Conservation (phyloP, 2,113 vertebrate species). For the Lampris megalopsis region DNA sequence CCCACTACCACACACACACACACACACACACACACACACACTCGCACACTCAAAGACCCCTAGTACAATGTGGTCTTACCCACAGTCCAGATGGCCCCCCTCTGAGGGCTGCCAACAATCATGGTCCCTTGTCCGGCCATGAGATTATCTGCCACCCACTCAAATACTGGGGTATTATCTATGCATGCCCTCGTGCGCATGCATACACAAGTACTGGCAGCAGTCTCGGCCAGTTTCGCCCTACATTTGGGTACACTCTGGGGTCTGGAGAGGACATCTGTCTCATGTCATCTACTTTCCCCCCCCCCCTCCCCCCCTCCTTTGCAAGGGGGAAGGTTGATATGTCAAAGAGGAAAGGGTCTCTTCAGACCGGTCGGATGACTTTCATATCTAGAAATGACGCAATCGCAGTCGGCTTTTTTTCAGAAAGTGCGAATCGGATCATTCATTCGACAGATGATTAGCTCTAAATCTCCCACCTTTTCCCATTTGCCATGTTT, state of each 20-base stretch:
- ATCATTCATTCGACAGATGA: no score
- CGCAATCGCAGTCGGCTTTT: neutral
- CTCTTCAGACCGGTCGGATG: neutral
- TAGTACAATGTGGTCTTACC: constrained; percentile 36
- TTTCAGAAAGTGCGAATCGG: no score
- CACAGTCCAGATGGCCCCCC: constrained; percentile 50
- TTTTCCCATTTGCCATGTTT: no score
- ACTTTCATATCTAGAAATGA: neutral
- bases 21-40: neutral
- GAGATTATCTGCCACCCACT: constrained; percentile 50
- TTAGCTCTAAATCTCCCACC: no score
- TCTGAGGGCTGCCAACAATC: constrained; percentile 37
- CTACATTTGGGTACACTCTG: constrained; percentile 9
- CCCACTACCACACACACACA: constrained; percentile 22
- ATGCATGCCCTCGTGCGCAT: constrained; percentile 20
- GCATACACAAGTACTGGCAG: neutral
- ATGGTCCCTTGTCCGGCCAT: constrained; percentile 44
- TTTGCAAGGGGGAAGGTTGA: no score
- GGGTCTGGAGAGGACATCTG: neutral
- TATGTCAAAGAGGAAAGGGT: constrained; percentile 4
- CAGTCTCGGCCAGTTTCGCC: constrained; percentile 10
- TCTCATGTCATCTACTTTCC: neutral
- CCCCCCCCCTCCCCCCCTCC: no score
- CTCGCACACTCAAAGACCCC: constrained; percentile 1
- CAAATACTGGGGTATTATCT: constrained; percentile 44